These are phyloP conservation scores for Dendrolimus punctatus DNA, from an alignment of 1,140 invertebrate genomes.

Conservation along the genomic window DNA sequence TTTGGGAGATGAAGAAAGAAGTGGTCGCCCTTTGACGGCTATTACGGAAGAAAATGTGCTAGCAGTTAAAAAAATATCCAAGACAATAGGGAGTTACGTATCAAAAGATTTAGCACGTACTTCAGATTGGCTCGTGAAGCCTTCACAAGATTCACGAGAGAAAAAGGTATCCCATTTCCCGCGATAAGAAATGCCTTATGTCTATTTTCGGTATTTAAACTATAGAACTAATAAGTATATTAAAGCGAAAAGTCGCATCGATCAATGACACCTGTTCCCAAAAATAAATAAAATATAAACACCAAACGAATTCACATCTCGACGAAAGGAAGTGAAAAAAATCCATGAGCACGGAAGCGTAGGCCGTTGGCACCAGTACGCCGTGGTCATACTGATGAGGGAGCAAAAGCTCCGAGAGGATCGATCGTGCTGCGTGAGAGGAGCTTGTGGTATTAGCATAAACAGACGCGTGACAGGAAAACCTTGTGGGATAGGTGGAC, in stretches of 20 bases:
- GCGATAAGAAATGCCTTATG: too few relatives aligned
- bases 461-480: conserved; percentile 6
- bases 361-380: conserved; percentile 38
- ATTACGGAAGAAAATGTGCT: too few relatives aligned
- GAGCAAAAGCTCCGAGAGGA: conserved; percentile 14
- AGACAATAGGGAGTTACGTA: too few relatives aligned
- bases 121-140: too few relatives aligned
- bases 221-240: too few relatives aligned
- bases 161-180: too few relatives aligned
- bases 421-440: conserved; percentile 20
- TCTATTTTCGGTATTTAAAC: too few relatives aligned
- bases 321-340: conserved; percentile 42
- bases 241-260: background rate
- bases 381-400: conserved; percentile 36
- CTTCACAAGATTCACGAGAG: too few relatives aligned
- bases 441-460: conserved; percentile 17
- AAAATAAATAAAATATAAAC: conserved; percentile 1
- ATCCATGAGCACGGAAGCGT: conserved; percentile 34
- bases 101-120: too few relatives aligned
- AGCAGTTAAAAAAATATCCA: too few relatives aligned
- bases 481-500: conserved; percentile 8
- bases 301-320: conserved; percentile 15
- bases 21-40: too few relatives aligned
- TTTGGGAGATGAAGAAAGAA: too few relatives aligned
- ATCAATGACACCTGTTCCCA: background rate